Evolutionary conservation across 1,140 invertebrate genomes (phyloP).

Genomic region (Nilaparvata lugens): DNA sequence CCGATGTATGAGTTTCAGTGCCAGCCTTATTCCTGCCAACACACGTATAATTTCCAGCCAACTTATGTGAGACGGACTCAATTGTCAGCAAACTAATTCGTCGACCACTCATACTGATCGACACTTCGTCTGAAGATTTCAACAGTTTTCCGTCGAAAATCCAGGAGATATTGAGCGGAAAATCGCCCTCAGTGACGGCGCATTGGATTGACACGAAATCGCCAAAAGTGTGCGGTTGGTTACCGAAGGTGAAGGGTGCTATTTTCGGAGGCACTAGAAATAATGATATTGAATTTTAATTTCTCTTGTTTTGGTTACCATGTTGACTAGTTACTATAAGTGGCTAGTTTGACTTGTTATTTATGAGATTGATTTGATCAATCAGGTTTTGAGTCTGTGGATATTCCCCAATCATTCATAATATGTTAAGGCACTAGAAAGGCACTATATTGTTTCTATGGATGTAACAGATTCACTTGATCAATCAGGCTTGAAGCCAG

Average conservation of each 20-base stretch:
- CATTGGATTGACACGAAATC: slow-evolving; percentile 51
- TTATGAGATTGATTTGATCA: no score
- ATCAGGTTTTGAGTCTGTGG: no score
- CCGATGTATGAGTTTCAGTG: slow-evolving; percentile 52
- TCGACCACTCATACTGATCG: slow-evolving; percentile 48
- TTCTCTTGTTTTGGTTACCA: no score
- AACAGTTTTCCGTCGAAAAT: slow-evolving; percentile 44
- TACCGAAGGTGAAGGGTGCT: slow-evolving; percentile 51
- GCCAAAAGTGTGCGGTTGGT: slow-evolving; percentile 42
- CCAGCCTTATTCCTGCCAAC: slow-evolving; percentile 67
- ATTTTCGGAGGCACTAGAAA: not conserved
- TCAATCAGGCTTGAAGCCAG: no score
- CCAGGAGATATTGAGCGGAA: slow-evolving; percentile 58
- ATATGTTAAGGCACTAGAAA: no score
- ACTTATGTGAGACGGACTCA: slow-evolving; percentile 45
- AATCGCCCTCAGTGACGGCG: slow-evolving; percentile 62
- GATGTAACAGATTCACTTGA: no score
- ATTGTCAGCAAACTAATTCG: slow-evolving; percentile 56
- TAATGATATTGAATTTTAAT: no score
- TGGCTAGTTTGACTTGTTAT: no score
- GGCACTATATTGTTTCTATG: no score
- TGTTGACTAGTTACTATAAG: no score
- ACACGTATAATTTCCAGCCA: slow-evolving; percentile 56
- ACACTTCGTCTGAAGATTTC: slow-evolving; percentile 35
- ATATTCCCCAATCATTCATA: no score